Evolutionary conservation across 2,113 vertebrate species (phyloP).

Genomic region (Heloderma charlesbogerti): DNA sequence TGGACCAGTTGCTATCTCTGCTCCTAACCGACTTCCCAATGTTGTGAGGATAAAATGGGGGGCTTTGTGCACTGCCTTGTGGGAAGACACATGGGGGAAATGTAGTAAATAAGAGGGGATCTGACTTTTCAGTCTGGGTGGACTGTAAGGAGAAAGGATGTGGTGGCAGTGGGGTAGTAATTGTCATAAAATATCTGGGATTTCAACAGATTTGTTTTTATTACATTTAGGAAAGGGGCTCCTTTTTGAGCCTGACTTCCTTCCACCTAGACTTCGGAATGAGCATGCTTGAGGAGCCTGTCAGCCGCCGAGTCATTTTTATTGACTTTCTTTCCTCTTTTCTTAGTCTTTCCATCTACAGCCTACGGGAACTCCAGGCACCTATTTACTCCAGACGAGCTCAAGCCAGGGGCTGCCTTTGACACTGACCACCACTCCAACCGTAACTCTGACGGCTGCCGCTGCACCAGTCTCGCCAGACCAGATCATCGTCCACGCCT

Average conservation of each 20-base stretch:
- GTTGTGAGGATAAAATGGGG: not conserved
- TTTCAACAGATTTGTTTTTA: not conserved
- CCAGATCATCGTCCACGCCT: conserved; percentile 96
- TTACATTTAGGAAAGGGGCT: not conserved
- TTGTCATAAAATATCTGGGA: too few relatives aligned
- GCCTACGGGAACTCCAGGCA: conserved; percentile 95
- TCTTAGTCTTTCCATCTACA: conserved; percentile 96
- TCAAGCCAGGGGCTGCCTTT: conserved; percentile 93
- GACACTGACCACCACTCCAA: conserved; percentile 86
- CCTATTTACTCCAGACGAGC: conserved; percentile 93
- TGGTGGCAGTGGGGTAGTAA: too few relatives aligned
- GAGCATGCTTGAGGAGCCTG: accelerated
- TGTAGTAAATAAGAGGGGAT: not conserved
- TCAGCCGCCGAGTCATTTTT: not conserved
- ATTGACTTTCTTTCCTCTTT: conserved; percentile 10
- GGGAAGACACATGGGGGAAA: not conserved
- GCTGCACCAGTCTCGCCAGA: conserved; percentile 91
- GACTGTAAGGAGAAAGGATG: not conserved
- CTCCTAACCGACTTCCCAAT: not conserved
- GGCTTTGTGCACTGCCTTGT: not conserved
- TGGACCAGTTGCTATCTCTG: too few relatives aligned
- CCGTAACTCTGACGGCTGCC: conserved; percentile 88
- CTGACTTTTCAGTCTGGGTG: not conserved
- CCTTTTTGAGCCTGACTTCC: not conserved
- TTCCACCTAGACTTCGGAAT: not conserved